phyloP scores from a whole-genome alignment of 92 coral and sea anemone genomes.

The Epizoanthus ramosus region DNA sequence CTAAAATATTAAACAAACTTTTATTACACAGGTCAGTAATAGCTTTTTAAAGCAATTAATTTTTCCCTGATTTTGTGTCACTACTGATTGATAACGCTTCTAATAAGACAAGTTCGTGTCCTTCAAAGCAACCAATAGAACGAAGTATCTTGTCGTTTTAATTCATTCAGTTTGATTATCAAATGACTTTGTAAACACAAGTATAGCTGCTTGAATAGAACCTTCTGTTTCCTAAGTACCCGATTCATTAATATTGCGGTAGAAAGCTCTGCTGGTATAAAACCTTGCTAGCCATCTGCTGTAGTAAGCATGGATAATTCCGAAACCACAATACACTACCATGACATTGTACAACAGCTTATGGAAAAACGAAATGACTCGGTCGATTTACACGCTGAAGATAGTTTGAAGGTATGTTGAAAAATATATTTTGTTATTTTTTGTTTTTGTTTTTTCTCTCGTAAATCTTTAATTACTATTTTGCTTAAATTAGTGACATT shows the following conservation, averaged over 20 bases:
- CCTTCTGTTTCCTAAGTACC: not conserved
- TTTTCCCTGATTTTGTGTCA: too few species aligned
- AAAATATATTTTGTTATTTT: too few species aligned
- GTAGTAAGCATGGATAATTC: slow-evolving; percentile 5
- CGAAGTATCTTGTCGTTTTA: not conserved
- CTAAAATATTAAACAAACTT: too few species aligned
- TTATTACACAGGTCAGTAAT: too few species aligned
- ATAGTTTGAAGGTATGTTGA: not conserved
- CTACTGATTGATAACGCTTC: too few species aligned
- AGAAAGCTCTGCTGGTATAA: not conserved
- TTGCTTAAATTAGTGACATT: too few species aligned
- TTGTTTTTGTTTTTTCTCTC: too few species aligned
- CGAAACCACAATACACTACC: not conserved
- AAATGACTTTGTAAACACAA: not conserved
- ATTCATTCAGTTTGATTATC: not conserved
- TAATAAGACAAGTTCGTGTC: not conserved
- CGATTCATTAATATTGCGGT: too few species aligned
- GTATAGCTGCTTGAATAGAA: slow-evolving; percentile 1
- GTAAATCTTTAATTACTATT: too few species aligned
- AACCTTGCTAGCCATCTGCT: not conserved
- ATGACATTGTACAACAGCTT: slow-evolving; percentile 19
- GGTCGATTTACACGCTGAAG: not conserved
- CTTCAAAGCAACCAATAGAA: not conserved
- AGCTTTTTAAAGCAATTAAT: too few species aligned
- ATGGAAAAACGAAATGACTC: slow-evolving; percentile 6